Percentiles rank a stretch among this genome's conserved stretches.
phyloP scores from a whole-genome alignment of 2,797 vertebrate species.

The Neosilurus hyrtlii region DNA sequence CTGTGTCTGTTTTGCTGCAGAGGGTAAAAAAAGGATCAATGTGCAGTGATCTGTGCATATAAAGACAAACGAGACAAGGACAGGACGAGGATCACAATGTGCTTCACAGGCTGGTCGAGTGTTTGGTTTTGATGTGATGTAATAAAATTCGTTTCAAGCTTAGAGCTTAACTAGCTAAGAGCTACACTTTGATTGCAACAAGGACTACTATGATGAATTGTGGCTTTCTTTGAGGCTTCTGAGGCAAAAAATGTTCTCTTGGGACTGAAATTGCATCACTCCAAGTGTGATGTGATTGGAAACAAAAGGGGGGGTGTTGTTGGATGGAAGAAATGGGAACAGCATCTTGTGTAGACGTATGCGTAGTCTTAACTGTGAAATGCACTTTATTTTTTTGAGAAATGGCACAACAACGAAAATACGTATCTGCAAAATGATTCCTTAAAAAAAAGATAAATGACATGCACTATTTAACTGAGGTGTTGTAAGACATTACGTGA shows the following conservation, averaged over 20 bases:
- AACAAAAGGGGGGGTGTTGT: constrained; percentile 6
- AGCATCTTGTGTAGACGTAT: constrained; percentile 78
- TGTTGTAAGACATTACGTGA: constrained; percentile 75
- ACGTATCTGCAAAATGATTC: constrained; percentile 79
- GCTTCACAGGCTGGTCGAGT: neutral
- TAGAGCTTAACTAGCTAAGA: neutral
- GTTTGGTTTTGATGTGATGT: constrained; percentile 19
- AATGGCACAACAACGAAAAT: constrained; percentile 74
- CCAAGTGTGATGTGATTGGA: neutral
- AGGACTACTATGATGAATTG: constrained; percentile 20
- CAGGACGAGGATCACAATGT: constrained; percentile 2
- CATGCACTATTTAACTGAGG: constrained; percentile 77
- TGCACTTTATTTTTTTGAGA: constrained; percentile 82
- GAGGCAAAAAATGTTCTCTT: constrained; percentile 1
- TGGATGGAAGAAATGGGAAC: constrained; percentile 56
- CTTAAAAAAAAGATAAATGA: constrained; percentile 72
- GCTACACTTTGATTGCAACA: constrained; percentile 23
- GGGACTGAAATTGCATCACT: constrained; percentile 15
- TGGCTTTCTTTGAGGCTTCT: neutral
- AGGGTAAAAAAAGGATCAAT: constrained; percentile 10
- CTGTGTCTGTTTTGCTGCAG: constrained; percentile 23
- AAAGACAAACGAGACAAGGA: constrained; percentile 3
- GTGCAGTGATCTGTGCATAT: constrained; percentile 8
- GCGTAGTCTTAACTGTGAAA: constrained; percentile 79
- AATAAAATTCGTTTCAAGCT: neutral